Conservation (phyloP, 2,113 vertebrate species). For the Laterallus jamaicensis region DNA sequence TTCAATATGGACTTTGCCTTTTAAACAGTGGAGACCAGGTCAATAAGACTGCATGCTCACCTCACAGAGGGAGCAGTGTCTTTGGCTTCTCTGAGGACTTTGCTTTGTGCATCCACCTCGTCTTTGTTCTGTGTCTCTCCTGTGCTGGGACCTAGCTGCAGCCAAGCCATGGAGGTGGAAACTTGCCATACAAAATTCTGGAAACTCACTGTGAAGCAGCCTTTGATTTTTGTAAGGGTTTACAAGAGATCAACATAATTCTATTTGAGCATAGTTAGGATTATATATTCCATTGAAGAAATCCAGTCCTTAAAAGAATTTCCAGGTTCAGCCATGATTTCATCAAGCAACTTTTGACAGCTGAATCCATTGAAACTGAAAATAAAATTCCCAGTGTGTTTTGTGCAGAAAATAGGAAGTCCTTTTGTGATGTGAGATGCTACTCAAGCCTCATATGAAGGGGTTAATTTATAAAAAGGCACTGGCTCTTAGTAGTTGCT, state of each 20-base stretch:
- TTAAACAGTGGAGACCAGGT: background rate
- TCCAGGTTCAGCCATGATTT: background rate
- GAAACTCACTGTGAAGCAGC: background rate
- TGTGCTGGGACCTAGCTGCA: background rate
- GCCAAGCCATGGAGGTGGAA: background rate
- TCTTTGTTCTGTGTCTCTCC: background rate
- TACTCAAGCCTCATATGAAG: background rate
- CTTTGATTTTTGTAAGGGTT: background rate
- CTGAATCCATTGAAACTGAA: background rate
- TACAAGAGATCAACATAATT: constrained; percentile 7
- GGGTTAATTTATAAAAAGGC: constrained; percentile 55
- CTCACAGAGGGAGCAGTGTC: background rate
- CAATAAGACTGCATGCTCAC: background rate
- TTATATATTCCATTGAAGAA: constrained; percentile 6
- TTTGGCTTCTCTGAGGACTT: background rate
- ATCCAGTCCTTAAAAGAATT: constrained; percentile 3
- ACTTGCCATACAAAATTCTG: background rate
- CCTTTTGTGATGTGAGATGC: background rate
- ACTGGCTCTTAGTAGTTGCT: constrained; percentile 43
- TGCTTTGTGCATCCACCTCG: background rate
- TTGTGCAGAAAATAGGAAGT: background rate
- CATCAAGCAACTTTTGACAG: background rate
- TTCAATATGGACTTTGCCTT: background rate
- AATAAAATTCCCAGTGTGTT: background rate
- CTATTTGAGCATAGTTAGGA: background rate